Base-by-base conservation (phyloP, 2,888 invertebrate genomes). In the Nipponacmea schrenckii region DNA sequence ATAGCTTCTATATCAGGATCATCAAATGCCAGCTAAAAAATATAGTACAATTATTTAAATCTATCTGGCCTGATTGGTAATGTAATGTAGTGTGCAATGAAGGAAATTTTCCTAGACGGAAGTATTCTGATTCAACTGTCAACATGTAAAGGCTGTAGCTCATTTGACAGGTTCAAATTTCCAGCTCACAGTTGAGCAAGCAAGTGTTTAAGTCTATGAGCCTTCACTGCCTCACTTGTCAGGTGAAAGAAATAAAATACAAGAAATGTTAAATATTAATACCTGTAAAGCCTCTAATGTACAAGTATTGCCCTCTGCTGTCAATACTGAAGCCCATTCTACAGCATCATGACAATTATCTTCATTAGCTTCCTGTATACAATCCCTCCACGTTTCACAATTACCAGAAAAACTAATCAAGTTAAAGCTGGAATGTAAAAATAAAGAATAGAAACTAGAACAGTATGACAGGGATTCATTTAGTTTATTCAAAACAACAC, bases 211-310 rank as follows among this genome's bases (percentile, higher is more conserved):
- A 31, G 3, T 31, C 31, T 3, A 3, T 31, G 31, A 31, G 31
- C 31, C 31, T 3, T 5, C 5, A 5, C 31, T 31, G 3, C 31
- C 31, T 31, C 31, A 2, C 31, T 39, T 39, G 8, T 1, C 39
- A 39, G 39, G 39, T 39, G 4, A 39, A 39, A 39, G 39, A 8
- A 8, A 39, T 39, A 8, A 39, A 1, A 39, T 39, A 8, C 1
- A 1, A 10, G 7, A 39, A 39, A 39, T 10, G 10, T 7, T 39
- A 10, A 8, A 10, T 5, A 39, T 39, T 10, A 39, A 39, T 39
- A 88, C 88, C 83, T 86, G 80, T 5, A 89, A 78, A n/a, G 88
- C 89, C 64, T 88, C 87, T 64, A 88, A 79, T 45, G 89, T 89
- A 77, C 88, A 88, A 14, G 89, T 89, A 80, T 88, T 89, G n/a